Evolutionary conservation across 2,797 vertebrate genomes (phyloP).

Genomic region (Neosilurus hyrtlii): DNA sequence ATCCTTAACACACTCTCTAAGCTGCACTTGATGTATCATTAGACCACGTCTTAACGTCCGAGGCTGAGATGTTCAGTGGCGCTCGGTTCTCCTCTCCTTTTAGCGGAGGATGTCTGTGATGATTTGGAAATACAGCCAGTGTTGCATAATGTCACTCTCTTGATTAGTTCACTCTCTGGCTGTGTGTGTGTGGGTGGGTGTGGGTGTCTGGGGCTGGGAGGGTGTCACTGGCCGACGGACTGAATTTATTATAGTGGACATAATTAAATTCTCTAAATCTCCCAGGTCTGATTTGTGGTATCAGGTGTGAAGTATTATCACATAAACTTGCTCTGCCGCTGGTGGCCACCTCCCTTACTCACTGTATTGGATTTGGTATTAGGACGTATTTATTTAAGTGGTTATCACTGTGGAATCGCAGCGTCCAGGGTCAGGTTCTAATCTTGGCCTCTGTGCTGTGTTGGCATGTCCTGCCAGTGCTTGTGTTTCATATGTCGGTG

Average conservation of each 20-base stretch:
- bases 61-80: neutral
- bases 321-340: neutral
- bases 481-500: no score
- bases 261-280: constrained; percentile 12
- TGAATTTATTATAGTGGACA: constrained; percentile 1
- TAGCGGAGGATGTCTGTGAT: neutral
- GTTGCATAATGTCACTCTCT: constrained; percentile 6
- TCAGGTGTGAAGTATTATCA: neutral
- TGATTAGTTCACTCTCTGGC: constrained; percentile 21
- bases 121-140: neutral
- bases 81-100: neutral
- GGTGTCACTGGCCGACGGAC: neutral
- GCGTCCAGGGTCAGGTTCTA: no score
- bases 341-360: neutral
- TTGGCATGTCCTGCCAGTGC: no score
- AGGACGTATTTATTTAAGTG: neutral
- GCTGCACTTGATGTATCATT: constrained; percentile 23
- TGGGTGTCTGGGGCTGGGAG: neutral
- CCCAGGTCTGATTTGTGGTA: neutral
- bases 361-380: neutral
- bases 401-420: no score
- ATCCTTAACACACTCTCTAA: constrained; percentile 8
- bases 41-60: neutral
- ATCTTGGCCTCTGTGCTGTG: no score
- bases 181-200: neutral